Evolutionary conservation across 2,113 vertebrate genomes (phyloP).

Genomic region (Rhynchopsitta pachyrhyncha): DNA sequence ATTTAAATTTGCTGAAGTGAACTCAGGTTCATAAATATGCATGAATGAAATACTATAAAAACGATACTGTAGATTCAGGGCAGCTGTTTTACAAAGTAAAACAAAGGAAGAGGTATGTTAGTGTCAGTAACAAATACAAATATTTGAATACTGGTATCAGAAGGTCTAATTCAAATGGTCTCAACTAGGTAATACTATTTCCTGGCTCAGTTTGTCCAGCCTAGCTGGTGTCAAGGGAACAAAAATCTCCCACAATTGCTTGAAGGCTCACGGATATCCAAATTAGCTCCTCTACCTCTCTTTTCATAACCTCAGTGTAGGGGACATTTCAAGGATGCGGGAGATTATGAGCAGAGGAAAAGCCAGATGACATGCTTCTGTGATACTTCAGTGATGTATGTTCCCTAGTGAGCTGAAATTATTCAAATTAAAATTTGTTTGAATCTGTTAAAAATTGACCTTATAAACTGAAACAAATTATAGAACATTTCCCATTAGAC

Average conservation of each 20-base stretch:
- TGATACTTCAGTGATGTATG: not conserved
- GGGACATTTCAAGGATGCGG: constrained; percentile 32
- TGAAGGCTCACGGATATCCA: not conserved
- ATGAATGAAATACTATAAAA: not conserved
- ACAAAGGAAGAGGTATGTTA: not conserved
- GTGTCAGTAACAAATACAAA: not conserved
- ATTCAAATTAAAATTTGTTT: constrained; percentile 46
- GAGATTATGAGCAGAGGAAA: constrained; percentile 31
- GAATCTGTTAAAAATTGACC: constrained; percentile 38
- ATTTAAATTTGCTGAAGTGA: not conserved
- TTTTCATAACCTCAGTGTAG: not conserved
- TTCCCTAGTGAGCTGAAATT: constrained; percentile 7
- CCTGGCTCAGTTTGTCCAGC: not conserved
- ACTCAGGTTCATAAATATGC: not conserved
- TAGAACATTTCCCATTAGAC: constrained; percentile 5
- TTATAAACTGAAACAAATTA: constrained; percentile 45
- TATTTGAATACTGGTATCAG: not conserved
- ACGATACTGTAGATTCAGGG: not conserved
- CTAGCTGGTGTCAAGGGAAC: not conserved
- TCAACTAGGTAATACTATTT: not conserved
- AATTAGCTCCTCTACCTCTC: not conserved
- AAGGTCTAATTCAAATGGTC: not conserved
- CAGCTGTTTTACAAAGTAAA: not conserved
- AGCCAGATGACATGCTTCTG: constrained; percentile 36
- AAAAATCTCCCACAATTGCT: not conserved